Evolutionary conservation across 1,140 invertebrate genomes (phyloP).

Genomic region (Bombus haemorrhoidalis): DNA sequence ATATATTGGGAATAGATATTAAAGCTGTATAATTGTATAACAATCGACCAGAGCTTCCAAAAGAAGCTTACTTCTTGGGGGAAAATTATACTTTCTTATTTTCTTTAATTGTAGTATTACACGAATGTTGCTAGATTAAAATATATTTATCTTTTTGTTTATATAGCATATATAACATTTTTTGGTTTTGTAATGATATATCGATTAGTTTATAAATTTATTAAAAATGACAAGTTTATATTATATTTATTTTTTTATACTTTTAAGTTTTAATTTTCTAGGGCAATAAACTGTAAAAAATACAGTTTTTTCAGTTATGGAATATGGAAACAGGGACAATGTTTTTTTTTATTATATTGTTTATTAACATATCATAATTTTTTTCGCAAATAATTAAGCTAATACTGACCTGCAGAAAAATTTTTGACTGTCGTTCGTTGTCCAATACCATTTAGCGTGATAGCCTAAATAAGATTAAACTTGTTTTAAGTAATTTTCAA

Average conservation of each 20-base stretch:
- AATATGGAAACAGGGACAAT: neutral
- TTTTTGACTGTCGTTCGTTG: conserved; percentile 40
- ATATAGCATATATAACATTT: neutral
- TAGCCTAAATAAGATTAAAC: conserved; percentile 49
- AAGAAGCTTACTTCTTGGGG: neutral
- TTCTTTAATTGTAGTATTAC: neutral
- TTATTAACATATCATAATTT: neutral
- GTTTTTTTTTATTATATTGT: neutral
- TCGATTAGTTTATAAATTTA: neutral
- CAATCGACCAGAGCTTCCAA: neutral
- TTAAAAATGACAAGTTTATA: neutral
- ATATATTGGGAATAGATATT: neutral
- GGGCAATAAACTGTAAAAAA: neutral
- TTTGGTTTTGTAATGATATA: neutral
- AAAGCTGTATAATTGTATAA: neutral
- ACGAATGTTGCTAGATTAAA: neutral
- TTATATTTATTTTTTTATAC: too few species aligned
- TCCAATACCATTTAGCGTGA: conserved; percentile 10
- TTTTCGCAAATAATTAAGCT: neutral
- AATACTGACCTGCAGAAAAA: conserved; percentile 51
- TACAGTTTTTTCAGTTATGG: neutral
- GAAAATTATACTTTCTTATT: neutral
- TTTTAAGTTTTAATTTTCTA: neutral
- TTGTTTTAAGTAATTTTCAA: conserved; percentile 31
- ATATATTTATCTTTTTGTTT: neutral